Conservation (phyloP, 2,113 vertebrate species). For the Piprites chloris region DNA sequence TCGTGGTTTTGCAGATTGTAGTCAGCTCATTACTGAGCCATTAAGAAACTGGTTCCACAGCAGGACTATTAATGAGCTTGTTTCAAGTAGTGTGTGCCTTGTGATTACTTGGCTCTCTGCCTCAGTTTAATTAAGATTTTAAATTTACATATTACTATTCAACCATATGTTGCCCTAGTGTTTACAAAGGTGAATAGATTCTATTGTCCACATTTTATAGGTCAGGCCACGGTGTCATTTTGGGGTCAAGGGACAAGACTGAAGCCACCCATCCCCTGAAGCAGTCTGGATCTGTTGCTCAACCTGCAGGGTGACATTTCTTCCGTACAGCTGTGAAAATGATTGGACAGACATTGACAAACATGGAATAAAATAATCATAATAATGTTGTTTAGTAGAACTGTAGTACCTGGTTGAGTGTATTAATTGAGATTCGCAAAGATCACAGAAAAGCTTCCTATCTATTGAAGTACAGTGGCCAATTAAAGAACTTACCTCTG, state of each 20-base stretch:
- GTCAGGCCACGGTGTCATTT: background rate
- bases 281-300: background rate
- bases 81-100: background rate
- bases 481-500: background rate
- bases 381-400: background rate
- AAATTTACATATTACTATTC: background rate
- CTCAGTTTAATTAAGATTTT: slow-evolving; percentile 21
- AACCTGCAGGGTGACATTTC: background rate
- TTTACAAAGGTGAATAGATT: slow-evolving; percentile 13
- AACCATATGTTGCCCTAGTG: background rate
- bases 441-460: background rate
- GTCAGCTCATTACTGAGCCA: background rate
- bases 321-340: background rate
- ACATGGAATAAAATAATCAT: background rate
- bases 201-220: background rate
- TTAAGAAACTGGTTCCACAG: slow-evolving; percentile 7
- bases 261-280: background rate
- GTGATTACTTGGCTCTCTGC: background rate
- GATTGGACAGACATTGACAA: background rate
- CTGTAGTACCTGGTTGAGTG: background rate
- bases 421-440: background rate
- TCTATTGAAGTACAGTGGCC: background rate
- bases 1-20: background rate
- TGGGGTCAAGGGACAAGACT: background rate
- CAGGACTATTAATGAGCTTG: background rate